phyloP scores from a whole-genome alignment of 1,140 invertebrate species.

The Cydia splendana region DNA sequence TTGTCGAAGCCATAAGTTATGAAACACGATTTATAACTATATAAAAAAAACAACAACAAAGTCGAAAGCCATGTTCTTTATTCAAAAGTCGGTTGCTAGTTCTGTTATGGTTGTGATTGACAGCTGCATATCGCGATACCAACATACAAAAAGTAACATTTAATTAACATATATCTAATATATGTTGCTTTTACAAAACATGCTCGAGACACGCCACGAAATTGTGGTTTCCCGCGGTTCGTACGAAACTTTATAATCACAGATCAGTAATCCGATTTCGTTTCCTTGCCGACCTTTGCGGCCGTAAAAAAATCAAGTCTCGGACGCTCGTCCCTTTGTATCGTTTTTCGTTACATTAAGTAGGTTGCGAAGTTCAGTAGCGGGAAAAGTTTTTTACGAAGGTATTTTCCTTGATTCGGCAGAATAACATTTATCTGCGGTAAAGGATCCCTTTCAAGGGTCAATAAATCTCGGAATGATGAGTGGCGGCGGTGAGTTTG shows the following conservation, averaged over 20 bases:
- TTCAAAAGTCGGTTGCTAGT: constrained; percentile 3
- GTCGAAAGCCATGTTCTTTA: background rate
- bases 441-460: constrained; percentile 31
- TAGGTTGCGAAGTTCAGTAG: constrained; percentile 42
- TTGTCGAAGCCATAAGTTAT: constrained; percentile 23
- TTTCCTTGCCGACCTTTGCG: constrained; percentile 65
- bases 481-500: constrained; percentile 21
- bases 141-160: constrained; percentile 14
- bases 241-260: constrained; percentile 66
- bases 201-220: constrained; percentile 47
- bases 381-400: constrained; percentile 42
- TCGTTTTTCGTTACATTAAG: constrained; percentile 42
- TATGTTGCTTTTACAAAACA: constrained; percentile 40
- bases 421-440: constrained; percentile 38
- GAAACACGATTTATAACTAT: constrained; percentile 36
- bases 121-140: constrained; percentile 14
- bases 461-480: constrained; percentile 18
- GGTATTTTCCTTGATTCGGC: constrained; percentile 40
- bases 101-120: constrained; percentile 11
- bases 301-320: constrained; percentile 61
- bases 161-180: constrained; percentile 25
- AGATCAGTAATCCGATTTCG: constrained; percentile 68
- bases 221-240: constrained; percentile 64
- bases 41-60: background rate
- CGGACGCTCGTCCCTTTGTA: constrained; percentile 49